Conservation (phyloP, 2,888 invertebrate species). For the Drosophila mimica region DNA sequence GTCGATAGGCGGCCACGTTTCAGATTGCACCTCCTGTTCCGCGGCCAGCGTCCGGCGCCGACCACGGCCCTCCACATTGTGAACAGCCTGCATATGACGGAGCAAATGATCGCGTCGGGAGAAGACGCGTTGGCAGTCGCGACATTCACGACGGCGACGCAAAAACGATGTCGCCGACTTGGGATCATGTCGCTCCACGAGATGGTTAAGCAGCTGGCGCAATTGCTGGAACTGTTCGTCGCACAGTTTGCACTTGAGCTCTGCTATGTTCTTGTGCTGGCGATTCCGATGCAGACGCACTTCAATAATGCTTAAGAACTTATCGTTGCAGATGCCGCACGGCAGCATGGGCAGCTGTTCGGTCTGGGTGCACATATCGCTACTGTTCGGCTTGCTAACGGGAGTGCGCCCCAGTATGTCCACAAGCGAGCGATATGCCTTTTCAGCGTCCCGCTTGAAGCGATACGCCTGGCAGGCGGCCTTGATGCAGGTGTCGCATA, state of each 20-base stretch:
- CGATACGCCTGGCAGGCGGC: constrained; percentile 79
- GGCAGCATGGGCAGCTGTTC: constrained; percentile 77
- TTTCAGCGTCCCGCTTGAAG: constrained; percentile 83
- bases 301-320: constrained; percentile 72
- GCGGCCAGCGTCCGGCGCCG: constrained; percentile 17
- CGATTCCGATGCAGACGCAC: constrained; percentile 74
- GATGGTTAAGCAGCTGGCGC: constrained; percentile 85
- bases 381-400: constrained; percentile 22
- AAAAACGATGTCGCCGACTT: constrained; percentile 24
- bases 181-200: constrained; percentile 67
- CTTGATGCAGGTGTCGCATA: constrained; percentile 81
- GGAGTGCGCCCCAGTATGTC: constrained; percentile 65
- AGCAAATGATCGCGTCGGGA: constrained; percentile 85
- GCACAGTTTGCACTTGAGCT: constrained; percentile 84
- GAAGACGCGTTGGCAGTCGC: constrained; percentile 85
- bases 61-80: constrained; percentile 57
- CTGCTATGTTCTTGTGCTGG: constrained; percentile 58
- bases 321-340: constrained; percentile 83
- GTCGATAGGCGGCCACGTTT: constrained; percentile 32
- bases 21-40: constrained; percentile 14
- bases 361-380: constrained; percentile 78
- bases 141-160: constrained; percentile 78
- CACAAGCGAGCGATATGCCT: constrained; percentile 81
- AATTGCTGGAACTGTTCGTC: constrained; percentile 84
- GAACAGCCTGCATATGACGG: constrained; percentile 85